Conservation (phyloP, 2,113 vertebrate species). For the Micromys minutus region DNA sequence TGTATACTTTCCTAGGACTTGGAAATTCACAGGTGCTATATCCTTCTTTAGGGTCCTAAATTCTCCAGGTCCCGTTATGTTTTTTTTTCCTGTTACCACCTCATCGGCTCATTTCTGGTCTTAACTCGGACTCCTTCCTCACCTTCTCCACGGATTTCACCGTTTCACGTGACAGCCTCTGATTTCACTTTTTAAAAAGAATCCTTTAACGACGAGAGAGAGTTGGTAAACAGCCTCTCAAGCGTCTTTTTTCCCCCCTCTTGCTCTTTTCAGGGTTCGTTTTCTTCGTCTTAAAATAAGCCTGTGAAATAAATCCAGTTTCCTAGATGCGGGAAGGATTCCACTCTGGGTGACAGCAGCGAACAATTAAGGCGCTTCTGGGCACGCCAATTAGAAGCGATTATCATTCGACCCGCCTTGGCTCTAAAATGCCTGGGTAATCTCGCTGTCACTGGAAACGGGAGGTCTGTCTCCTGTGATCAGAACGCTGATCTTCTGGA, state of each 20-base stretch:
- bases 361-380: constrained; percentile 73
- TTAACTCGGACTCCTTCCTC: constrained; percentile 69
- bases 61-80: constrained; percentile 52
- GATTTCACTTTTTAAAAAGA: constrained; percentile 60
- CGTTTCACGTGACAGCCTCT: constrained; percentile 58
- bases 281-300: neutral
- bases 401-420: constrained; percentile 71
- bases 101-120: constrained; percentile 69
- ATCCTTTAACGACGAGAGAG: constrained; percentile 41
- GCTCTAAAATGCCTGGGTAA: constrained; percentile 66
- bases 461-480: constrained; percentile 59
- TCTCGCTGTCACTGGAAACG: constrained; percentile 53
- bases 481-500: constrained; percentile 48
- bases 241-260: neutral
- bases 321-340: constrained; percentile 48
- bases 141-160: constrained; percentile 51
- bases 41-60: constrained; percentile 36
- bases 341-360: constrained; percentile 63
- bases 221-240: neutral
- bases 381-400: constrained; percentile 76
- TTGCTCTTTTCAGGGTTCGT: neutral
- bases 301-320: constrained; percentile 34
- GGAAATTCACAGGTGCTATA: neutral
- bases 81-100: constrained; percentile 56
- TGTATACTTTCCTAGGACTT: neutral